Conservation (phyloP, 37 sponge, comb jelly and placozoan species). For the Oscarella lobularis region DNA sequence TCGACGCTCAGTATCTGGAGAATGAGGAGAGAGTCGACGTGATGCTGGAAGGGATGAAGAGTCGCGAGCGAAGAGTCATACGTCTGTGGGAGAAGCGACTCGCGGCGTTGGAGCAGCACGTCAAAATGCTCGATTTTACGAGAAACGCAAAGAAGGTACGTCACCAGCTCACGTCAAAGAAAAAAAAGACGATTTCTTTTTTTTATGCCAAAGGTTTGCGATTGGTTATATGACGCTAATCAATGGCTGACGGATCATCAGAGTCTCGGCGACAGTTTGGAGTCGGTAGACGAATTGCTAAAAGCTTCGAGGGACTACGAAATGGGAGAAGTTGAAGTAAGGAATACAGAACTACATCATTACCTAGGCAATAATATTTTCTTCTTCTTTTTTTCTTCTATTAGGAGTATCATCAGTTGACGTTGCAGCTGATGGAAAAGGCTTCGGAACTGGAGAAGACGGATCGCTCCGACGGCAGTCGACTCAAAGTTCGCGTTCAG, state of each 20-base stretch:
- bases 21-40: neutral
- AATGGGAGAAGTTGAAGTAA: neutral
- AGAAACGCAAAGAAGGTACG: neutral
- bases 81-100: neutral
- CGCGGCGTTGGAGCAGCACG: neutral
- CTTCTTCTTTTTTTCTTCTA: too few species aligned
- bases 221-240: neutral
- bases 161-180: too few species aligned
- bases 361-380: too few species aligned
- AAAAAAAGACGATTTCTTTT: too few species aligned
- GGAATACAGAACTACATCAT: too few species aligned
- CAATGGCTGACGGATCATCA: neutral
- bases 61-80: neutral
- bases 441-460: neutral
- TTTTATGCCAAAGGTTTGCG: too few species aligned
- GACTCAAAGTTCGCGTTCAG: neutral
- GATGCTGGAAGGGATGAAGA: neutral
- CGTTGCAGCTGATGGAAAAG: neutral
- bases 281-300: neutral
- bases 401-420: neutral
- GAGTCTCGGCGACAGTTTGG: neutral
- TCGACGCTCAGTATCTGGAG: neutral
- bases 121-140: neutral
- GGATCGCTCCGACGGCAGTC: neutral
- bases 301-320: neutral